phyloP scores from a whole-genome alignment of 2,113 vertebrate species.

The Ursus arctos region DNA sequence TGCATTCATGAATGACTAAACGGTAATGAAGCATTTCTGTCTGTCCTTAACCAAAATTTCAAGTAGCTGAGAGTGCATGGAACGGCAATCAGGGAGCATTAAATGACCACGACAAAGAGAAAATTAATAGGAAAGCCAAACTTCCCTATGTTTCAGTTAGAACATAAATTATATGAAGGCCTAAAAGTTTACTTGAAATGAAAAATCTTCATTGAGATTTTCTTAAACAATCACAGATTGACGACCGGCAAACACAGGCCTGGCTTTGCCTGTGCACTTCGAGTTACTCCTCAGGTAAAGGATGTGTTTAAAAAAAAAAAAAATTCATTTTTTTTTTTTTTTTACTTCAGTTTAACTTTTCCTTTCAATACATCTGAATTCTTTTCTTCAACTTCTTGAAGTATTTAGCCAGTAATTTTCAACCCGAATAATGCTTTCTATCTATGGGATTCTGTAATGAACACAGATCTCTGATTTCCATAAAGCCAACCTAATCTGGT shows the following conservation, averaged over 20 bases:
- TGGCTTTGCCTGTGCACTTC: not conserved
- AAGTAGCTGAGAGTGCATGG: not conserved
- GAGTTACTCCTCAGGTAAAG: not conserved
- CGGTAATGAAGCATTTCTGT: not conserved
- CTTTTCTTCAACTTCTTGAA: slow-evolving; percentile 45
- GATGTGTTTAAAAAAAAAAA: not conserved
- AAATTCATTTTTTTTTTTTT: not conserved
- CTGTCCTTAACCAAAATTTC: slow-evolving; percentile 20
- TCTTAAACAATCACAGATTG: slow-evolving; percentile 38
- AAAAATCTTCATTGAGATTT: slow-evolving; percentile 3
- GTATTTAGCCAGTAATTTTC: slow-evolving; percentile 20
- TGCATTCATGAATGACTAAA: slow-evolving; percentile 78
- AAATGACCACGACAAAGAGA: not conserved
- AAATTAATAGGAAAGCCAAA: not conserved
- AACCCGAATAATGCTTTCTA: not conserved
- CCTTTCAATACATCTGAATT: slow-evolving; percentile 18
- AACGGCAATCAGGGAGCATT: not conserved
- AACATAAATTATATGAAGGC: not conserved
- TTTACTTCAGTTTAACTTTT: not conserved
- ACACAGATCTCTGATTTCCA: slow-evolving; percentile 22
- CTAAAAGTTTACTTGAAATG: slow-evolving; percentile 6
- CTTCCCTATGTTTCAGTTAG: not conserved
- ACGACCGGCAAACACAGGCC: not conserved
- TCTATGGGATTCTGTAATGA: not conserved
- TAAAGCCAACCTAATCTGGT: not conserved